Evolutionary conservation across 2,888 invertebrate genomes (phyloP).

Genomic region (Laothoe populi): DNA sequence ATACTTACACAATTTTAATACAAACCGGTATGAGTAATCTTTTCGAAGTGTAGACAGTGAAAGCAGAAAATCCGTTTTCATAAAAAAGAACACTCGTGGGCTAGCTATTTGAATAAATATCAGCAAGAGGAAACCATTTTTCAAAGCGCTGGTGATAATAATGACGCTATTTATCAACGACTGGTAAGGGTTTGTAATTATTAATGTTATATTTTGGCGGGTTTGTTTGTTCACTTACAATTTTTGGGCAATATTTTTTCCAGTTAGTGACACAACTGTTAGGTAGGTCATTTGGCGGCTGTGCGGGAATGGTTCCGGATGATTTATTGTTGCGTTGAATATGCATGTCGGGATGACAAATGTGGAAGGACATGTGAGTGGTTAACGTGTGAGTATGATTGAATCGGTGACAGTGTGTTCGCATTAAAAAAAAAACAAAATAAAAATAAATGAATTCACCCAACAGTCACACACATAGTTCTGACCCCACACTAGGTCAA

Average conservation of each 20-base stretch:
- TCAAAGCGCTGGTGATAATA: constrained; percentile 78
- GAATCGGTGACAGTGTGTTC: constrained; percentile 40
- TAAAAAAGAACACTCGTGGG: constrained; percentile 64
- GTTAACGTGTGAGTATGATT: constrained; percentile 56
- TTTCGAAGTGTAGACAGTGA: constrained; percentile 41
- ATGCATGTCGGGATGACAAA: constrained; percentile 84
- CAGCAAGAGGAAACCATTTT: constrained; percentile 72
- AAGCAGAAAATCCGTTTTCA: constrained; percentile 56
- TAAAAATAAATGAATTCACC: no score
- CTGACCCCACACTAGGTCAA: no score
- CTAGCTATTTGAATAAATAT: constrained; percentile 78
- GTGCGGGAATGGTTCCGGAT: constrained; percentile 68
- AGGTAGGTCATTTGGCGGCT: constrained; percentile 70
- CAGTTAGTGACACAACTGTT: constrained; percentile 68
- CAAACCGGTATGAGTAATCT: constrained; percentile 11
- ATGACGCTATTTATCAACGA: constrained; percentile 82
- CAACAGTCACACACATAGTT: no score
- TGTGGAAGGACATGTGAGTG: constrained; percentile 71
- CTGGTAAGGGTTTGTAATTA: constrained; percentile 81
- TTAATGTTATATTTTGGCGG: constrained; percentile 76
- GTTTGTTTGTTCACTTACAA: constrained; percentile 77
- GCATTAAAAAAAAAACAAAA: no score
- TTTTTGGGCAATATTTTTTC: constrained; percentile 72
- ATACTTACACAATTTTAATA: constrained; percentile 41
- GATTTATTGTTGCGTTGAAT: constrained; percentile 83